Conservation (phyloP, 2,797 vertebrate species). For the Galago senegalensis region DNA sequence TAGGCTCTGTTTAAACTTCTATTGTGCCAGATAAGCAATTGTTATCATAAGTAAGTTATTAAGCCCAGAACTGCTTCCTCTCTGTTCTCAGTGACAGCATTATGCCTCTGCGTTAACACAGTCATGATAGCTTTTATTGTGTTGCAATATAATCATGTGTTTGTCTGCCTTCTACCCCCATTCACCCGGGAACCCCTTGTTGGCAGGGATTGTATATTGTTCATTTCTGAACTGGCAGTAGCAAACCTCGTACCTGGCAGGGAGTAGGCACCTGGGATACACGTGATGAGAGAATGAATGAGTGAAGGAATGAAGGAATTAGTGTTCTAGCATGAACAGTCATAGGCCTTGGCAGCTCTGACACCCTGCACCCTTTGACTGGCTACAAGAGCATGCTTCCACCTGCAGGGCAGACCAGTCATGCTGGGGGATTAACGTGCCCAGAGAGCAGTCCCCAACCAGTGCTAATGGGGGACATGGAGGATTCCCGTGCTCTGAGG, state of each 20-base stretch:
- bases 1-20: constrained; percentile 21
- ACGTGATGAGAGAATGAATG: background rate
- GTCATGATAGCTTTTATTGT: constrained; percentile 8
- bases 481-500: background rate
- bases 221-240: constrained; percentile 9
- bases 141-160: background rate
- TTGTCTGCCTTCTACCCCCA: constrained; percentile 39
- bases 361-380: background rate
- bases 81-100: background rate
- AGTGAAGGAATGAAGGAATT: background rate
- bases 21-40: constrained; percentile 55
- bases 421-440: background rate
- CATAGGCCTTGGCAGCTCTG: background rate
- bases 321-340: background rate
- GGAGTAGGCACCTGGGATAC: background rate
- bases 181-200: constrained; percentile 64
- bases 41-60: background rate
- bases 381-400: rapidly evolving
- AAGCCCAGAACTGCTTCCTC: constrained; percentile 9
- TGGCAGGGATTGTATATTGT: constrained; percentile 14
- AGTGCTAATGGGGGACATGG: background rate
- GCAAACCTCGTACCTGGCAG: background rate
- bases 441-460: background rate
- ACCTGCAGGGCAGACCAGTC: too few species aligned
- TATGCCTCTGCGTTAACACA: background rate